Conservation (phyloP, 2,888 invertebrate species). For the Heliconius aoede region DNA sequence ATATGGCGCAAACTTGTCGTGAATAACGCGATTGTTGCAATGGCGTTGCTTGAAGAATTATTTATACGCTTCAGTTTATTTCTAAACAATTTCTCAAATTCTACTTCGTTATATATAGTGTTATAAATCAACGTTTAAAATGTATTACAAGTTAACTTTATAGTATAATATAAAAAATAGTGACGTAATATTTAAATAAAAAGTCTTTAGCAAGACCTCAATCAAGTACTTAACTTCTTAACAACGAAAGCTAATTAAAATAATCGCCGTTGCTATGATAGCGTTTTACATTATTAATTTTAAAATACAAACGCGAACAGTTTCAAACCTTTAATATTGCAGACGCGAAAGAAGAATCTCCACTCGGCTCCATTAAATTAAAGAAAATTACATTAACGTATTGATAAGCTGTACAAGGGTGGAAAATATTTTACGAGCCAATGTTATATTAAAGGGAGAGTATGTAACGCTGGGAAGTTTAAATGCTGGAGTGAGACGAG, state of each 20-base stretch:
- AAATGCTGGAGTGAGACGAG: constrained; percentile 67
- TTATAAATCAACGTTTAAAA: not conserved
- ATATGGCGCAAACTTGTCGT: constrained; percentile 42
- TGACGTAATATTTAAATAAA: not conserved
- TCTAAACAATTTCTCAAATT: constrained; percentile 10
- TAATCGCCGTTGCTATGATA: constrained; percentile 13
- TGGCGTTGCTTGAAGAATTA: constrained; percentile 37
- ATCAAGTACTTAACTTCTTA: constrained; percentile 8
- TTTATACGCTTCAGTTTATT: constrained; percentile 27
- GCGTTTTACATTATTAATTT: constrained; percentile 11
- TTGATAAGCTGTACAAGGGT: constrained; percentile 40
- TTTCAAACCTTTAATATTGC: constrained; percentile 20
- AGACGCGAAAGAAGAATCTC: constrained; percentile 3
- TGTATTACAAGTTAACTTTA: not conserved
- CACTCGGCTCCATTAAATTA: constrained; percentile 30
- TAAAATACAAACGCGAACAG: constrained; percentile 19
- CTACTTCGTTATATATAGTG: not conserved
- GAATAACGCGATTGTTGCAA: constrained; percentile 40
- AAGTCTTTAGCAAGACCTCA: not conserved
- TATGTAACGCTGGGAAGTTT: constrained; percentile 59
- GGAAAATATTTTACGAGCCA: constrained; percentile 44
- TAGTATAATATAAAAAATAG: not conserved
- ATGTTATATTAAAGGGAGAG: constrained; percentile 48
- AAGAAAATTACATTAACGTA: constrained; percentile 45
- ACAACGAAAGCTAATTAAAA: constrained; percentile 19